Percentiles rank a stretch among this genome's conserved stretches.
phyloP scores from a whole-genome alignment of 1,140 invertebrate genomes.

The Pseudomyrmex cubaensis region DNA sequence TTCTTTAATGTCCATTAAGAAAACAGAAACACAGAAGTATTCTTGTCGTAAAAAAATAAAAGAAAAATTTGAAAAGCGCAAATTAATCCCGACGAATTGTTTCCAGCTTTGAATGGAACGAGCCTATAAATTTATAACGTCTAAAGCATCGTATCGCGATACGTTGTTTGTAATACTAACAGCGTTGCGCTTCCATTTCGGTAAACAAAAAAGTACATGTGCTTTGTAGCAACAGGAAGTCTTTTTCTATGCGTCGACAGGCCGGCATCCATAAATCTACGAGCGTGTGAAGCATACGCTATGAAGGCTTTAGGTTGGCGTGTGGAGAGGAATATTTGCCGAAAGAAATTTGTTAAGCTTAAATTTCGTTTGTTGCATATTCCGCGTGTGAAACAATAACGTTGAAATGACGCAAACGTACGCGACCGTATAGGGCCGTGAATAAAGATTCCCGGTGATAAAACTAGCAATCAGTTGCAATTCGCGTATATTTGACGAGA shows the following conservation, averaged over 20 bases:
- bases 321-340: slow-evolving; percentile 21
- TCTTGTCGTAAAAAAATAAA: slow-evolving; percentile 1
- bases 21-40: no score
- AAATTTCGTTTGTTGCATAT: slow-evolving; percentile 14
- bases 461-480: neutral
- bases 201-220: slow-evolving; percentile 20
- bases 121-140: neutral
- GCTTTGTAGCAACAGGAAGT: neutral
- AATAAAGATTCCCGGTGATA: neutral
- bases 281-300: slow-evolving; percentile 20
- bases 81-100: neutral
- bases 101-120: neutral
- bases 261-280: slow-evolving; percentile 42
- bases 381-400: neutral
- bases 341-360: slow-evolving; percentile 42
- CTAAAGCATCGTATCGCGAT: slow-evolving; percentile 5
- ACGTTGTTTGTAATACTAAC: slow-evolving; percentile 15
- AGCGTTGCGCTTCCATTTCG: slow-evolving; percentile 4
- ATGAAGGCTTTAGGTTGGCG: slow-evolving; percentile 12
- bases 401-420: neutral
- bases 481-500: neutral
- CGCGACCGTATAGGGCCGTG: neutral
- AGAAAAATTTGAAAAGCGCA: neutral
- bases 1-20: no score
- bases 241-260: slow-evolving; percentile 14